Conservation (phyloP, 2,888 invertebrate genomes). For the Pyralis farinalis region DNA sequence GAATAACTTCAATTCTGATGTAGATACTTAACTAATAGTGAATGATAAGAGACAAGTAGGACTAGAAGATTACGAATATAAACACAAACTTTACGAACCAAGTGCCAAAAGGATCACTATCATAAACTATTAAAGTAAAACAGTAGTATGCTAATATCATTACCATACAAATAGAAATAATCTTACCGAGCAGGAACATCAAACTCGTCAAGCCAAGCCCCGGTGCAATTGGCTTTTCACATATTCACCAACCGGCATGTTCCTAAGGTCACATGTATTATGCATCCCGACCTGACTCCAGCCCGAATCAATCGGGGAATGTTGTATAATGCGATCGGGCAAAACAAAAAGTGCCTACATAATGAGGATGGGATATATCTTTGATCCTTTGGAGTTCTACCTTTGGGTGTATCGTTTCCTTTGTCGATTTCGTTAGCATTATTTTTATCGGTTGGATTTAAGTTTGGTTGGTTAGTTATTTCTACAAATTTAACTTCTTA, state of each 20-base stretch:
- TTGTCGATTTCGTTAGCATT: neutral
- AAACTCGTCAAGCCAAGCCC: constrained; percentile 32
- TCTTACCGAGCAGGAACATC: constrained; percentile 33
- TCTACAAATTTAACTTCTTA: too few relatives aligned
- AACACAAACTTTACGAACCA: too few relatives aligned
- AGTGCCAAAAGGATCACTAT: too few relatives aligned
- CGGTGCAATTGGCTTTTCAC: constrained; percentile 19
- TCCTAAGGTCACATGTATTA: constrained; percentile 62
- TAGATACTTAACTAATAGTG: too few relatives aligned
- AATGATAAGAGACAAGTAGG: too few relatives aligned
- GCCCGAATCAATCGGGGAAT: constrained; percentile 60
- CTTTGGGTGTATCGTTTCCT: constrained; percentile 3
- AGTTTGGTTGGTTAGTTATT: constrained; percentile 1
- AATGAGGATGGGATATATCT: constrained; percentile 36
- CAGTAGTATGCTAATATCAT: constrained; percentile 16
- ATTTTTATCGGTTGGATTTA: neutral
- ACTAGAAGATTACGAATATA: too few relatives aligned
- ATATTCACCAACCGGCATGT: too few relatives aligned
- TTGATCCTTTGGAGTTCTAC: constrained; percentile 14
- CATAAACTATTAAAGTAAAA: too few relatives aligned
- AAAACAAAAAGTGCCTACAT: constrained; percentile 47
- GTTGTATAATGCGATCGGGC: constrained; percentile 38
- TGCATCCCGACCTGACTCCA: constrained; percentile 56
- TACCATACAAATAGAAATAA: constrained; percentile 52
- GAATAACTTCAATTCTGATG: too few relatives aligned